Base-by-base conservation (phyloP, 2,888 invertebrate species). In the Thera obeliscata region DNA sequence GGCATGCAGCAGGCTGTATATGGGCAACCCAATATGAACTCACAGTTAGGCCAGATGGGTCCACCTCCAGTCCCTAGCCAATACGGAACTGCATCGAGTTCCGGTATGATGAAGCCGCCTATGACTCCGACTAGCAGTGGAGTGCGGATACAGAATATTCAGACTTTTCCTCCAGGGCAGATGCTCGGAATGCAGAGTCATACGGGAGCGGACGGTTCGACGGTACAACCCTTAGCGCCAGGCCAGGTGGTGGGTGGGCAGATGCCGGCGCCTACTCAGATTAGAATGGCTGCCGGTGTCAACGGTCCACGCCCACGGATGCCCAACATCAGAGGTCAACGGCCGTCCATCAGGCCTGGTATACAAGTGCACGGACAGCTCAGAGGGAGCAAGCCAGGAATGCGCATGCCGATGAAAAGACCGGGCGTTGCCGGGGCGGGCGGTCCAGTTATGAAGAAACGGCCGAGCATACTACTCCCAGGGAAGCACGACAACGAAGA, bases 401-500 rank as follows among this genome's bases (percentile, higher is more conserved):
- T 87, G 7, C 84, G 93, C 7, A 92, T 92, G 89, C 89, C 91
- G 1, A 78, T 92, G 75, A 94, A 94, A 70, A 78, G 94, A 54
- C 88, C 89, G 0, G 88, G 82, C 0, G 81, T 62, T 50, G 48
- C 68, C 33, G 59, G 76, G 0, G 71, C 77, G 0, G 84, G 81
- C 3, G 85, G 86, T 0, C 87, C 89, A 0, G 82, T 76, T 0
- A 86, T 85, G 66, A 94, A 95, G 76, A 93, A 94, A 70, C 90
- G 95, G 12, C 88, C 95, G 70, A 96, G 96, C 75, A 94, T 96
- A 79, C 81, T 96, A 36, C 87, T 96, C 2, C 96, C 96, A 0
- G 95, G 95, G 61, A 95, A 95, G 80, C 95, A 96, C 70, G 96
- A 96, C 75, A 96, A 96, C 75, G 96, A 96, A 52, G 96, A 96